These are phyloP conservation scores for Odocoileus virginianus DNA, from an alignment of 2,113 vertebrate genomes.

Conservation along the genomic window DNA sequence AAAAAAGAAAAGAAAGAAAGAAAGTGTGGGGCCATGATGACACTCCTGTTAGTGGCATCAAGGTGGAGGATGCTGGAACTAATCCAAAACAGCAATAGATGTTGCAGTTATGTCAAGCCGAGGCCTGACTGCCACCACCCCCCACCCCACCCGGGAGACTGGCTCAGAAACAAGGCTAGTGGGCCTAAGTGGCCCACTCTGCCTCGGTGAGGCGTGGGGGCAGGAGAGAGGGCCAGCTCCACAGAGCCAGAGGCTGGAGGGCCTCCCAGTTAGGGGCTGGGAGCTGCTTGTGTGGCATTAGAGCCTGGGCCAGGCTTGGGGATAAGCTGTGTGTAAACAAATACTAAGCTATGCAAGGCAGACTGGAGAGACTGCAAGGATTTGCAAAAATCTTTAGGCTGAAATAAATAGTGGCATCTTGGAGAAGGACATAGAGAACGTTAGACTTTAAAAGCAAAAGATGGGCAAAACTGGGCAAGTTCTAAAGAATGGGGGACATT, in stretches of 20 bases:
- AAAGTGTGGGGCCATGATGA: background rate
- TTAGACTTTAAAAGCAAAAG: background rate
- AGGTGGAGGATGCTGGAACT: background rate
- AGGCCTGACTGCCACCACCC: background rate
- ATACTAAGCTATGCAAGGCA: background rate
- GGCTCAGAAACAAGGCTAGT: too few species aligned
- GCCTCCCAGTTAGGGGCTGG: background rate
- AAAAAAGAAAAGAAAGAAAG: background rate
- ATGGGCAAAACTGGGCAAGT: background rate
- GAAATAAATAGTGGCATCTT: fast-evolving
- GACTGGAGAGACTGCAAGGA: background rate
- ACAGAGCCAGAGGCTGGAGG: fast-evolving
- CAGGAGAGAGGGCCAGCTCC: background rate
- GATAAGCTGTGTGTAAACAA: background rate
- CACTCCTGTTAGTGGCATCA: background rate
- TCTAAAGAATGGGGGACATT: background rate
- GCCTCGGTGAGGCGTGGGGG: background rate
- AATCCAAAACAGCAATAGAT: background rate
- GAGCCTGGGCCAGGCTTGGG: background rate
- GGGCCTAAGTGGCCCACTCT: background rate
- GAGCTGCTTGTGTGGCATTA: background rate
- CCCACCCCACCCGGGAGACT: background rate
- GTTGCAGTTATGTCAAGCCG: fast-evolving
- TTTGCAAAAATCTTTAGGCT: background rate
- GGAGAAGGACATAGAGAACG: background rate